phyloP scores from a whole-genome alignment of 2,113 vertebrate species.

The Illadopsis cleaveri region DNA sequence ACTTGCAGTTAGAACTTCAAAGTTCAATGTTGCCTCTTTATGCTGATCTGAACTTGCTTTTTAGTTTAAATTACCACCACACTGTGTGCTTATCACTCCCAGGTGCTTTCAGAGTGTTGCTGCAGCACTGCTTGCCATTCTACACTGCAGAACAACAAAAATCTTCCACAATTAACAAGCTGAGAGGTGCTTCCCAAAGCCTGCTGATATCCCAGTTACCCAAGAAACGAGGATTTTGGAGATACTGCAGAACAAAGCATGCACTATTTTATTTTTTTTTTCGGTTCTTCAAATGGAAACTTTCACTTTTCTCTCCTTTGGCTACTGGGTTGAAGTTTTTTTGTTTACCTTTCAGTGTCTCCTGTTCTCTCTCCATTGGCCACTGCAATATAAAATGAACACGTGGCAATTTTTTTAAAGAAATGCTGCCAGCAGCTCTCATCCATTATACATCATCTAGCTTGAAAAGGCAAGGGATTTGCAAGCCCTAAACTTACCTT shows the following conservation, averaged over 20 bases:
- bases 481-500: not conserved
- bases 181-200: not conserved
- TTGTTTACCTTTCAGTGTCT: slow-evolving; percentile 28
- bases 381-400: slow-evolving; percentile 2
- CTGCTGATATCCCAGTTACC: not conserved
- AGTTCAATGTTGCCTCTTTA: not conserved
- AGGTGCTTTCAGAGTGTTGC: not conserved
- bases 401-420: not conserved
- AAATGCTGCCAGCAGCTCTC: not conserved
- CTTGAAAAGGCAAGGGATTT: not conserved
- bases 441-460: not conserved
- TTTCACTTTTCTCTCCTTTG: not conserved
- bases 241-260: not conserved
- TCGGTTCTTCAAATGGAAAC: not conserved
- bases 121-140: not conserved
- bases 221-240: not conserved
- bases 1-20: not conserved
- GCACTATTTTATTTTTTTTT: not conserved
- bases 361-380: not conserved
- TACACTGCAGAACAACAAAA: not conserved
- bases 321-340: not conserved
- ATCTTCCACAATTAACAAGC: not conserved
- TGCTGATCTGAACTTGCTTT: not conserved
- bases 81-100: not conserved
- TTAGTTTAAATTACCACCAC: not conserved